phyloP scores from a whole-genome alignment of 1,140 invertebrate genomes.

The Zaprionus nigranus region DNA sequence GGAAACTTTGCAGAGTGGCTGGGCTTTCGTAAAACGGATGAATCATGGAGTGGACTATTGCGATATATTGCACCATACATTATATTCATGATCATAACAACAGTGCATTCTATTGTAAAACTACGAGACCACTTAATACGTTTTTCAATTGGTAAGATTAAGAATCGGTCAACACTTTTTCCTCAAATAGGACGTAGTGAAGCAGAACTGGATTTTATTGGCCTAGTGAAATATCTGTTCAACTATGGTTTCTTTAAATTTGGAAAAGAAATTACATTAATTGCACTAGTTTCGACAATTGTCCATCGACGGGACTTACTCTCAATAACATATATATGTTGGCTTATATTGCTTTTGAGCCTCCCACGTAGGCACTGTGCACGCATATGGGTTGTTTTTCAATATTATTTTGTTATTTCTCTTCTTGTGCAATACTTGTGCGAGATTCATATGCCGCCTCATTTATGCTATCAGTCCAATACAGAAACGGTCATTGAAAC shows the following conservation, averaged over 20 bases:
- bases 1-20: constrained; percentile 95
- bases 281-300: constrained; percentile 93
- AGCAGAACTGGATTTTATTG: constrained; percentile 92
- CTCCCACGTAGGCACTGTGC: constrained; percentile 88
- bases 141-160: constrained; percentile 33
- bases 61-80: constrained; percentile 92
- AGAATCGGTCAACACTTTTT: constrained; percentile 91
- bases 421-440: constrained; percentile 95
- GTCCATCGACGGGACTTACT: constrained; percentile 95
- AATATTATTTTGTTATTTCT: constrained; percentile 91
- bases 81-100: constrained; percentile 92
- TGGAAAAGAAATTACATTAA: constrained; percentile 95
- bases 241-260: constrained; percentile 98
- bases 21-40: constrained; percentile 90
- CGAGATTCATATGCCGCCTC: constrained; percentile 94
- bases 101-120: constrained; percentile 93
- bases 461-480: constrained; percentile 87
- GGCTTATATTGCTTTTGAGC: constrained; percentile 92
- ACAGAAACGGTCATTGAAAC: background rate
- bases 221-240: constrained; percentile 93
- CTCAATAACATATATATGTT: constrained; percentile 93
- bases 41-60: constrained; percentile 86
- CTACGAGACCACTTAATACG: constrained; percentile 92
- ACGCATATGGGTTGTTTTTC: constrained; percentile 94
- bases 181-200: constrained; percentile 90